Evolutionary conservation across 2,888 invertebrate genomes (phyloP).

Genomic region (Schizotus pectinicornis): DNA sequence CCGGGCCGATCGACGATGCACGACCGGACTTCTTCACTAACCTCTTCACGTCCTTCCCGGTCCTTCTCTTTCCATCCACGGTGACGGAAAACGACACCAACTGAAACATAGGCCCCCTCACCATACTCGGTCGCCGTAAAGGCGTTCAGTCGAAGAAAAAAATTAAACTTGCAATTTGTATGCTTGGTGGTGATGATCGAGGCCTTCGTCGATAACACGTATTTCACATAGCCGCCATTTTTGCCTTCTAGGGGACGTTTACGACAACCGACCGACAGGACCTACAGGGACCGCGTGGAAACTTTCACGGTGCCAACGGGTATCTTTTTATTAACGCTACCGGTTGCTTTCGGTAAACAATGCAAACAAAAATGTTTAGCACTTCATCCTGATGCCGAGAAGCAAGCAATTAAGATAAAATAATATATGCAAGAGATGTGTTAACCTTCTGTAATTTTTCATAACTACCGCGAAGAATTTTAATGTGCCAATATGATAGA

Average conservation of each 20-base stretch:
- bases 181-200: slow-evolving; percentile 51
- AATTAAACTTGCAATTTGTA: slow-evolving; percentile 52
- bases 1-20: slow-evolving; percentile 34
- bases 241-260: slow-evolving; percentile 45
- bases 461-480: slow-evolving; percentile 24
- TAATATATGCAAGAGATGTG: slow-evolving; percentile 18
- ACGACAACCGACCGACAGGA: not conserved
- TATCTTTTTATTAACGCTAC: no score
- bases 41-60: slow-evolving; percentile 26
- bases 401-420: slow-evolving; percentile 23
- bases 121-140: slow-evolving; percentile 33
- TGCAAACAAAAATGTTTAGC: no score
- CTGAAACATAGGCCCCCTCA: slow-evolving; percentile 12
- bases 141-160: slow-evolving; percentile 35
- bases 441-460: slow-evolving; percentile 25
- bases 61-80: slow-evolving; percentile 21
- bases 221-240: slow-evolving; percentile 50
- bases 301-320: no score
- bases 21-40: slow-evolving; percentile 14
- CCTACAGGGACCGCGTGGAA: no score
- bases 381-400: not conserved
- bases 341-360: no score
- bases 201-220: slow-evolving; percentile 50
- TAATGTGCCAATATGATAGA: slow-evolving; percentile 28
- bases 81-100: not conserved